Percentiles rank a stretch among this genome's conserved stretches.
Conservation (phyloP, 2,113 vertebrate genomes). For the Grammomys dolichurus region DNA sequence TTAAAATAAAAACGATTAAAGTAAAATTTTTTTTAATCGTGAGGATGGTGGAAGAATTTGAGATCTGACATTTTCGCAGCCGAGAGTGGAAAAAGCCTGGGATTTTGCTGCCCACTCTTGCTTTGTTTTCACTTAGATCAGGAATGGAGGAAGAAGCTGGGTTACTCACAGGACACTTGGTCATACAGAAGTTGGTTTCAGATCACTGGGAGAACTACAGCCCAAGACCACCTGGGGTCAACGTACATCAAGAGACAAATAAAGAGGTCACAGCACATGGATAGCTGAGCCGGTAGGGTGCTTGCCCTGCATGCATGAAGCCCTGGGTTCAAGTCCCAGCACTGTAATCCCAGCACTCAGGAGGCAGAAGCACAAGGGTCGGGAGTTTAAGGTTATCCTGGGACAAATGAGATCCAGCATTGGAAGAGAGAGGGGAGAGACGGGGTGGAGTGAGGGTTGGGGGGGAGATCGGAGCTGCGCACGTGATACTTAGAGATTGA, state of each 20-base stretch:
- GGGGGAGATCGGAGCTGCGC: accelerated
- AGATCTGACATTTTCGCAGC: not conserved
- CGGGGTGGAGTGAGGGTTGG: accelerated
- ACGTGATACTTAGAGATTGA: no score
- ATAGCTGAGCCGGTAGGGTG: no score
- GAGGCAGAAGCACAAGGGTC: not conserved
- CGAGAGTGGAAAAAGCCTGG: accelerated
- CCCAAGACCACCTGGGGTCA: not conserved
- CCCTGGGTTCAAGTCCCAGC: not conserved
- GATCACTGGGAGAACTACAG: not conserved
- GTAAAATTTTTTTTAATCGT: not conserved
- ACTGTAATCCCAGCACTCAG: not conserved
- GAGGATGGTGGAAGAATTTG: not conserved
- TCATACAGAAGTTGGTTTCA: not conserved
- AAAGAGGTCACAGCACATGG: not conserved
- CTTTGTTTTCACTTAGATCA: not conserved
- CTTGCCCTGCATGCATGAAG: not conserved
- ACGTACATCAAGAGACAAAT: not conserved
- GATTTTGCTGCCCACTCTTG: not conserved
- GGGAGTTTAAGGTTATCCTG: not conserved
- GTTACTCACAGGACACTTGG: accelerated
- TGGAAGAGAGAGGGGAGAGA: not conserved
- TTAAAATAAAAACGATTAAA: not conserved
- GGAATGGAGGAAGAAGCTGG: not conserved
- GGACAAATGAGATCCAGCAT: not conserved